phyloP scores from a whole-genome alignment of 2,797 vertebrate species.

The Gymnothorax javanicus region DNA sequence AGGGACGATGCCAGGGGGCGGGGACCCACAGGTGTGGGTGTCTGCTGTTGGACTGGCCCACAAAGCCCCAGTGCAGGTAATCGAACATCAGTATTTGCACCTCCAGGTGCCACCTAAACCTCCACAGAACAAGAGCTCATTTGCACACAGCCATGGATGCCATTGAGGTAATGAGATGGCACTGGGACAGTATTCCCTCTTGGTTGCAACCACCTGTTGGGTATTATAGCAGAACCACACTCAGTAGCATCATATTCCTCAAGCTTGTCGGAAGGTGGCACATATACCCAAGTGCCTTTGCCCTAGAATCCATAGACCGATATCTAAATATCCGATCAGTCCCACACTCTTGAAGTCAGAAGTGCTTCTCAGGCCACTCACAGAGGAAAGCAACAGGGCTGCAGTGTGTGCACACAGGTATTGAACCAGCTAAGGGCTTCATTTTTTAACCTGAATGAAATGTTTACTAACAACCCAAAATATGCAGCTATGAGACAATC shows the following conservation, averaged over 20 bases:
- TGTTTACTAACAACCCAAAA: background rate
- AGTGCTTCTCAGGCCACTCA: background rate
- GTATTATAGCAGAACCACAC: background rate
- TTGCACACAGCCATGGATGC: background rate
- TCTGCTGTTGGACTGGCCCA: constrained; percentile 56
- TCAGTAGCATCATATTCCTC: background rate
- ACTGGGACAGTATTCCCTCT: background rate
- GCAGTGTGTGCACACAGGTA: background rate
- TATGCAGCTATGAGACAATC: background rate
- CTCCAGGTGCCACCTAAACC: constrained; percentile 13
- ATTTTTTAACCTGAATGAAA: background rate
- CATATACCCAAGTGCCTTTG: background rate
- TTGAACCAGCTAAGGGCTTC: background rate
- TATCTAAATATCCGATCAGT: background rate
- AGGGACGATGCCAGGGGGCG: constrained; percentile 50
- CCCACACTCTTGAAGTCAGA: background rate
- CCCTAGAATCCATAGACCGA: background rate
- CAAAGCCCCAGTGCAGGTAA: constrained; percentile 22
- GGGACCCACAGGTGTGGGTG: constrained; percentile 57
- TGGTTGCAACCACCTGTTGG: background rate
- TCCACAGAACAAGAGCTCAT: background rate
- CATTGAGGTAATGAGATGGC: background rate
- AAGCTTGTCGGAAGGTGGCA: background rate
- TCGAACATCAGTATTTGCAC: constrained; percentile 10
- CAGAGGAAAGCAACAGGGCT: background rate